Conservation (phyloP, 2,113 vertebrate genomes). For the Corythornis vintsioides region DNA sequence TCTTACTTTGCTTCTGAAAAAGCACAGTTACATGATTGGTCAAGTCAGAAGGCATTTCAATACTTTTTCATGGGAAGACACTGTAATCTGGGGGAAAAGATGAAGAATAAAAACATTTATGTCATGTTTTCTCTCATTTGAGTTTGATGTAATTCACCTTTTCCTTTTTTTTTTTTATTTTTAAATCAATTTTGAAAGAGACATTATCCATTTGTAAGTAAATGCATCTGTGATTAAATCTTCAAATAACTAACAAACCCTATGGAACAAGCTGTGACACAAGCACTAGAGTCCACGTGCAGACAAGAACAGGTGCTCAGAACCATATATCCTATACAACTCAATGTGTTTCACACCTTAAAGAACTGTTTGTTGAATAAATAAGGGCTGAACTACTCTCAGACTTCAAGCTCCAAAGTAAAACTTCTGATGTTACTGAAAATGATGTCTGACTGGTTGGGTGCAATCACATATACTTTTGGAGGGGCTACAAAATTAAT, state of each 20-base stretch:
- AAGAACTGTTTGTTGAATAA: not conserved
- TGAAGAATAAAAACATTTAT: not conserved
- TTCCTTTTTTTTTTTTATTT: not conserved
- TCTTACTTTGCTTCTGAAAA: not conserved
- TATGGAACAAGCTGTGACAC: not conserved
- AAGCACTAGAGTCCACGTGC: not conserved
- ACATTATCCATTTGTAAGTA: not conserved
- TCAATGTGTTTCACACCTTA: not conserved
- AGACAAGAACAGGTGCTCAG: not conserved
- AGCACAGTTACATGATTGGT: accelerated
- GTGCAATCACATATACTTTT: not conserved
- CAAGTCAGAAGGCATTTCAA: not conserved
- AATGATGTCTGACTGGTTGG: not conserved
- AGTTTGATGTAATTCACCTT: not conserved
- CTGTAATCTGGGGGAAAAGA: not conserved
- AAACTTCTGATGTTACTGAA: not conserved
- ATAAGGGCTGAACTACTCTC: not conserved
- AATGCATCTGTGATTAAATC: not conserved
- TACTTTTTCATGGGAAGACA: not conserved
- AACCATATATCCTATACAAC: not conserved
- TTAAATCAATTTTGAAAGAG: not conserved
- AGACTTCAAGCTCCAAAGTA: not conserved
- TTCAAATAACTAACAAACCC: not conserved
- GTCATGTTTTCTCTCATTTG: not conserved
- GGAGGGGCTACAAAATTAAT: not conserved